Conservation (phyloP, 1,140 invertebrate species). For the Prorops nasuta region DNA sequence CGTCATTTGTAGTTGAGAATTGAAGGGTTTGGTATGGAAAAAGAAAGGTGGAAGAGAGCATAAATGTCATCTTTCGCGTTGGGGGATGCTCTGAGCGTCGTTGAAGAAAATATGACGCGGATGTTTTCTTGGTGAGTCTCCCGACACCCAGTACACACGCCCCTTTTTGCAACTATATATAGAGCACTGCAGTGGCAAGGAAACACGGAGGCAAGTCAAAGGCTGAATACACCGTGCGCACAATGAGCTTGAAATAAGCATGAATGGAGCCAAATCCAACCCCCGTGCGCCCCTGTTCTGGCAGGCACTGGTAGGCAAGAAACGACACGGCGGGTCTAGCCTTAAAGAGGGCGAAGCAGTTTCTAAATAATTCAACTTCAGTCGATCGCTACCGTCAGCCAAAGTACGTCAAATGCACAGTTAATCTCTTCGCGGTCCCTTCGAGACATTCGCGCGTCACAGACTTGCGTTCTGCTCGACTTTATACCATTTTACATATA, state of each 20-base stretch:
- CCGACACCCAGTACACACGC: constrained; percentile 7
- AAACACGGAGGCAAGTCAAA: constrained; percentile 42
- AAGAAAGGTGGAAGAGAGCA: too few relatives aligned
- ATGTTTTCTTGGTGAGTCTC: background rate
- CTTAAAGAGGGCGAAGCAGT: constrained; percentile 32
- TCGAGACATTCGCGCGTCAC: too few relatives aligned
- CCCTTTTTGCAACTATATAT: background rate
- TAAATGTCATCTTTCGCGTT: too few relatives aligned
- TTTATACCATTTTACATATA: too few relatives aligned
- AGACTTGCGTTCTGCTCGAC: too few relatives aligned
- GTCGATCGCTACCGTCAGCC: constrained; percentile 16
- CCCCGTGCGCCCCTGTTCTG: constrained; percentile 18
- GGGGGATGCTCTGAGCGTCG: background rate
- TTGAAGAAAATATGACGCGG: background rate
- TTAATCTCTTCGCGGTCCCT: too few relatives aligned
- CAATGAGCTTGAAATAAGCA: constrained; percentile 53
- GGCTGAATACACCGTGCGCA: constrained; percentile 43
- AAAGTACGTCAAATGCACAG: too few relatives aligned
- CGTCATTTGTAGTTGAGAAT: too few relatives aligned
- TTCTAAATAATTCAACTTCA: constrained; percentile 41
- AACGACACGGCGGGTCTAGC: constrained; percentile 14
- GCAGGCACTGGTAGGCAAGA: constrained; percentile 29
- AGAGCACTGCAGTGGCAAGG: constrained; percentile 22
- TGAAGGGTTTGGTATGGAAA: too few relatives aligned
- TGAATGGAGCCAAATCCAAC: constrained; percentile 45